These are phyloP conservation scores for Anguilla anguilla DNA, from an alignment of 2,797 vertebrate species.

Conservation along the genomic window DNA sequence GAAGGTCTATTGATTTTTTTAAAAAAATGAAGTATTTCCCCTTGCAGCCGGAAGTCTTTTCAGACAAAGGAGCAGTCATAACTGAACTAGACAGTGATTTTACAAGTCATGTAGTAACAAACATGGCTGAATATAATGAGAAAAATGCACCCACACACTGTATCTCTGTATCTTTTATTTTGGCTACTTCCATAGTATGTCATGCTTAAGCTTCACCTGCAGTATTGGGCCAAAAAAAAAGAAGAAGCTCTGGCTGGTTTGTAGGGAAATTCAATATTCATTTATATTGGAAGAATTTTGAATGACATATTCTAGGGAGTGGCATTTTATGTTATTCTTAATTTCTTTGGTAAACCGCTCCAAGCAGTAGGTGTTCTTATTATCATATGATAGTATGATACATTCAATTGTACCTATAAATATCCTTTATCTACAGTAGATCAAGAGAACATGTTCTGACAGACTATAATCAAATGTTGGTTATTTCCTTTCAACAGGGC, in stretches of 20 bases:
- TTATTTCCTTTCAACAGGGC: not conserved
- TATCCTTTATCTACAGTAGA: too few species aligned
- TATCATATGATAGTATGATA: not conserved
- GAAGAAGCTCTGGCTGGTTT: not conserved
- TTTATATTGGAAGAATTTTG: not conserved
- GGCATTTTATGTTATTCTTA: not conserved
- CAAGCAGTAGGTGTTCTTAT: not conserved
- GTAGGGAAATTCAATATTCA: not conserved
- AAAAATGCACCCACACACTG: not conserved
- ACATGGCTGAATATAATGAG: not conserved
- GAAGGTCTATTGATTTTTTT: not conserved
- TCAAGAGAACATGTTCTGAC: too few species aligned
- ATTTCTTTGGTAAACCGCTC: not conserved
- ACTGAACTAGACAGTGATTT: not conserved
- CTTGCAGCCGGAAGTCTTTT: not conserved
- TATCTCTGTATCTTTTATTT: not conserved
- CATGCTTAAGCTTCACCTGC: not conserved
- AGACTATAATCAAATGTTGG: too few species aligned
- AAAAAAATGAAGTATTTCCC: not conserved
- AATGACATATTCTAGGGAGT: not conserved
- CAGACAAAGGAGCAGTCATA: not conserved
- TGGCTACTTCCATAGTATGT: not conserved
- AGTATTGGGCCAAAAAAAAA: not conserved
- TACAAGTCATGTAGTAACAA: not conserved
- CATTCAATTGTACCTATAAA: not conserved